phyloP scores from a whole-genome alignment of 2,888 invertebrate genomes.

The Apamea crenata region DNA sequence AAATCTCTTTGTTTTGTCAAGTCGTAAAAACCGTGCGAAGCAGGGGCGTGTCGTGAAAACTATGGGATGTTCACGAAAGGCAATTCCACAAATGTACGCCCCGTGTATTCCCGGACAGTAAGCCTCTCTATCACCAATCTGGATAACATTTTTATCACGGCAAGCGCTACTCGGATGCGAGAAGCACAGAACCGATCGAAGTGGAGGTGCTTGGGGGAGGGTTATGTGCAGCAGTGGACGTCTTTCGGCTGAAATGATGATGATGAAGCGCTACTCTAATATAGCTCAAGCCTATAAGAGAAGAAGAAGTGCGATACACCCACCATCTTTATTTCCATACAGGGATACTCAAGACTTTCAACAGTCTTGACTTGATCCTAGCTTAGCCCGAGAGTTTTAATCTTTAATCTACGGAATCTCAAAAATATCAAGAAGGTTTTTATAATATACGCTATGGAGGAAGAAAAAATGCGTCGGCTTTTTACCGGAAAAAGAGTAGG shows the following conservation, averaged over 20 bases:
- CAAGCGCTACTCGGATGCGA: background rate
- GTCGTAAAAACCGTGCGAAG: background rate
- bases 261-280: background rate
- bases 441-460: constrained; percentile 19
- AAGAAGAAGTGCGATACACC: background rate
- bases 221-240: no score
- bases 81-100: background rate
- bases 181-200: no score
- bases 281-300: background rate
- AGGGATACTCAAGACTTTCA: background rate
- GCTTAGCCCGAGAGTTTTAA: background rate
- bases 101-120: no score
- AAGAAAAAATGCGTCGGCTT: constrained; percentile 35
- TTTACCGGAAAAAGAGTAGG: constrained; percentile 32
- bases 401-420: constrained; percentile 9
- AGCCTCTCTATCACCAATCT: no score
- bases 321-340: background rate
- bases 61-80: background rate
- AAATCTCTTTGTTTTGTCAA: background rate
- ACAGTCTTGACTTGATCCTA: background rate
- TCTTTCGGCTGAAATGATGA: no score
- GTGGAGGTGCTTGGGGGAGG: no score
- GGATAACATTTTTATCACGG: background rate
- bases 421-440: constrained; percentile 20
- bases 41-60: no score